Conservation (phyloP, 2,888 invertebrate species). For the Leptopterna dolabrata region DNA sequence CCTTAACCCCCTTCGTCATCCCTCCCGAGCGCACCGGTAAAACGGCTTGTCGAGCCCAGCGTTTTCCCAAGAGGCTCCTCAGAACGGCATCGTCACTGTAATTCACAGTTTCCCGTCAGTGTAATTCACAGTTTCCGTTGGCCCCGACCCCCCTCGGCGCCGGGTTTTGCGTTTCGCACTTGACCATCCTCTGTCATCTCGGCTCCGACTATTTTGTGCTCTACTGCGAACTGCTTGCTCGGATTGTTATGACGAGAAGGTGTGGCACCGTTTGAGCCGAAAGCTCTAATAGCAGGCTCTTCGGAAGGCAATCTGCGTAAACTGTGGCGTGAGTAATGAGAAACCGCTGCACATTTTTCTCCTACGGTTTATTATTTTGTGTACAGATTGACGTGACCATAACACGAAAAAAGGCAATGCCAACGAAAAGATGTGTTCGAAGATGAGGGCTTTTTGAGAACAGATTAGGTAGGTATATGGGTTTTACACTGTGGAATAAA, state of each 20-base stretch:
- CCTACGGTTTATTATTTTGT: no score
- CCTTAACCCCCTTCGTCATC: constrained; percentile 23
- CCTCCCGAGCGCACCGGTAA: background rate
- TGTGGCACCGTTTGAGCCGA: background rate
- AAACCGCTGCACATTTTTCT: no score
- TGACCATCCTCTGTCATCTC: background rate
- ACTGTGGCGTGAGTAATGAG: background rate
- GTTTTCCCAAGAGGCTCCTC: background rate
- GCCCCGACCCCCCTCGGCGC: background rate
- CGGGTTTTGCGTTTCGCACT: background rate
- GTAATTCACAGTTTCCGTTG: constrained; percentile 44
- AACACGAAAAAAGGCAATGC: no score
- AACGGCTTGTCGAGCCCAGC: background rate
- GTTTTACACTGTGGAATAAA: no score
- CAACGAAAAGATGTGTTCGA: no score
- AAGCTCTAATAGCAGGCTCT: background rate
- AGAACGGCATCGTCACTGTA: constrained; percentile 40
- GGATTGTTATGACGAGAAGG: background rate
- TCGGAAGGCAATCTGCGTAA: background rate
- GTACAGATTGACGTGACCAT: no score
- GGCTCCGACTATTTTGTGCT: background rate
- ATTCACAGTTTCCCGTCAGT: constrained; percentile 44
- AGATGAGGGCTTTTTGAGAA: no score
- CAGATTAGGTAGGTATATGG: no score
- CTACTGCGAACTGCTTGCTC: constrained; percentile 15